Conservation (phyloP, 2,888 invertebrate species). For the Caenorhabditis becei region DNA sequence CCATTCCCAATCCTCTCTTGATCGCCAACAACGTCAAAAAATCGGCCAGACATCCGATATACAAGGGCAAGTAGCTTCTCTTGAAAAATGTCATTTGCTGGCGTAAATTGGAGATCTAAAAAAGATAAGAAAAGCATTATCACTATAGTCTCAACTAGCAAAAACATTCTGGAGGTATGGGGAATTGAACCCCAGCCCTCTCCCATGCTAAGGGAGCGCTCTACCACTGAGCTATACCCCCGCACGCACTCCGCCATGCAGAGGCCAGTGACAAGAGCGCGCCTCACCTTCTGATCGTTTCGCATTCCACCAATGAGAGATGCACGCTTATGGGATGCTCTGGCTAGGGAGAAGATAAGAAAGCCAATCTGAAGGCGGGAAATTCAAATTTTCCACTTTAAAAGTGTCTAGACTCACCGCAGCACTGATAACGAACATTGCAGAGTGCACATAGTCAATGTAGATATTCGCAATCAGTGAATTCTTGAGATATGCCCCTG, state of each 20-base stretch:
- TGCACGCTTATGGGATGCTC: slow-evolving; percentile 16
- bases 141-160: background rate
- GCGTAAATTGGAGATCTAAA: slow-evolving; percentile 36
- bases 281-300: slow-evolving; percentile 44
- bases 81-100: slow-evolving; percentile 30
- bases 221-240: slow-evolving; percentile 79
- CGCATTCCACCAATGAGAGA: slow-evolving; percentile 33
- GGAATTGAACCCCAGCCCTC: slow-evolving; percentile 78
- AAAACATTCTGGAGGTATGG: slow-evolving; percentile 70
- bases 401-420: slow-evolving; percentile 7
- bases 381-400: no score
- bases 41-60: slow-evolving; percentile 19
- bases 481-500: no score
- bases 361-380: slow-evolving; percentile 9
- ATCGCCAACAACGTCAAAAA: slow-evolving; percentile 7
- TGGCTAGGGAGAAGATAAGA: slow-evolving; percentile 8
- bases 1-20: slow-evolving; percentile 22
- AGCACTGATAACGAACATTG: slow-evolving; percentile 8
- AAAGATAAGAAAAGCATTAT: background rate
- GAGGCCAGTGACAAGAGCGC: background rate
- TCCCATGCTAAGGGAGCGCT: slow-evolving; percentile 79
- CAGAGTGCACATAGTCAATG: no score
- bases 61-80: slow-evolving; percentile 20
- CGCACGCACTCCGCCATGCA: background rate
- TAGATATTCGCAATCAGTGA: no score